Base-by-base conservation (phyloP, 2,797 vertebrate genomes). In the Periparus ater region DNA sequence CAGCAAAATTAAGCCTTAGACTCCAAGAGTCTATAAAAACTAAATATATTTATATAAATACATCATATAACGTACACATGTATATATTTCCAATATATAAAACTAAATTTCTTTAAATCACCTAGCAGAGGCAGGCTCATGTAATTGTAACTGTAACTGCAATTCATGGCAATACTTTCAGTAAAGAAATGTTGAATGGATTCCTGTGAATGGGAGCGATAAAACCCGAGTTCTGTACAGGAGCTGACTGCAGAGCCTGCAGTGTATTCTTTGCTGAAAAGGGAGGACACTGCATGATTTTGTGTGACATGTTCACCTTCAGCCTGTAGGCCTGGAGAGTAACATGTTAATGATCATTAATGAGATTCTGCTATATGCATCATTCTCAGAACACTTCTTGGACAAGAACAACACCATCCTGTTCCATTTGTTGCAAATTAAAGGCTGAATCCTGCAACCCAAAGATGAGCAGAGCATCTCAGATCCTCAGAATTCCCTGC, bases 351-450 rank as follows among this genome's bases (percentile, higher is more conserved):
- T 71, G 51, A 65, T 38, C 70, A 81, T 75, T 84, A 88, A 86
- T 7, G 25, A 94, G 65, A n/a, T 78, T 95, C 58, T 75, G 57
- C 62, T 60, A 30, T 12, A 60, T 22, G 40, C 70, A 72, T 38
- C 61, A 47, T 48, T 58, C 85, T 86, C 62, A 91, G 81, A 91
- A 93, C 47, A n/a, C 20, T 78, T 78, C 44, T 73, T 48, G 61
- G 62, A 67, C 12, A 68, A 66, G 47, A 78, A 51, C 29, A 93
- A 81, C 51, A 55, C 23, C 34, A 51, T 26, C 40, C 44, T 38
- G 22, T 54, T 73, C 44, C 26, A 70, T 70, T 91, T 78, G 65
- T 26, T 84, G 51, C 48, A 94, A 84, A 92, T 86, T 70, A 89
- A 88, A 83, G 70, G 62, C 70, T 30, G 48, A 93, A 88, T 86